A percentile compares a stretch with the other conserved stretches of the same genome.
Conservation (phyloP, 2,797 vertebrate genomes). For the Cossypha caffra region DNA sequence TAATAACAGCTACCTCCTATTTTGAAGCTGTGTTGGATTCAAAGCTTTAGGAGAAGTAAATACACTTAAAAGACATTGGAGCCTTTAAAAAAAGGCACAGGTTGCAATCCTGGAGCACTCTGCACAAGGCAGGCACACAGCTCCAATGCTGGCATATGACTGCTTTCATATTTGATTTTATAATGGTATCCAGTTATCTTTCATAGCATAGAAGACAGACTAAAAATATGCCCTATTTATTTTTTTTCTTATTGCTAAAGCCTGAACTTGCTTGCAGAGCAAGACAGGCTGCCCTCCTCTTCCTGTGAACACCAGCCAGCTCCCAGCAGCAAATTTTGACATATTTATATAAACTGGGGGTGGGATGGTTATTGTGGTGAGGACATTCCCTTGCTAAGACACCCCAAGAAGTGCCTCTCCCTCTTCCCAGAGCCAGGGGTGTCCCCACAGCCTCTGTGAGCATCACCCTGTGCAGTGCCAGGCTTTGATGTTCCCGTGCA, state of each 20-base stretch:
- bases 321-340: neutral
- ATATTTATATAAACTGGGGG: neutral
- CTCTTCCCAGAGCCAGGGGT: neutral
- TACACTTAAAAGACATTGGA: neutral
- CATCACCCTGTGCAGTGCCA: neutral
- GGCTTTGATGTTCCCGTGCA: slow-evolving; percentile 41
- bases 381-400: neutral
- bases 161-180: neutral
- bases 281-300: neutral
- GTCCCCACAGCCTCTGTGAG: rapidly evolving
- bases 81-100: neutral
- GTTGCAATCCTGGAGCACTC: neutral
- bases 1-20: neutral
- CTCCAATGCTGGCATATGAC: rapidly evolving
- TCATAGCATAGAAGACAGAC: neutral
- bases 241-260: neutral
- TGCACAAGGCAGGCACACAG: neutral
- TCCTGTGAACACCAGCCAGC: neutral
- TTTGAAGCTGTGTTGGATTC: neutral
- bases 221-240: neutral
- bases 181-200: neutral
- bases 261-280: rapidly evolving
- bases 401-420: neutral
- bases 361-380: rapidly evolving
- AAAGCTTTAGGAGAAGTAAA: neutral